phyloP scores from a whole-genome alignment of 1,140 invertebrate species.

The Heliconius eleuchia region DNA sequence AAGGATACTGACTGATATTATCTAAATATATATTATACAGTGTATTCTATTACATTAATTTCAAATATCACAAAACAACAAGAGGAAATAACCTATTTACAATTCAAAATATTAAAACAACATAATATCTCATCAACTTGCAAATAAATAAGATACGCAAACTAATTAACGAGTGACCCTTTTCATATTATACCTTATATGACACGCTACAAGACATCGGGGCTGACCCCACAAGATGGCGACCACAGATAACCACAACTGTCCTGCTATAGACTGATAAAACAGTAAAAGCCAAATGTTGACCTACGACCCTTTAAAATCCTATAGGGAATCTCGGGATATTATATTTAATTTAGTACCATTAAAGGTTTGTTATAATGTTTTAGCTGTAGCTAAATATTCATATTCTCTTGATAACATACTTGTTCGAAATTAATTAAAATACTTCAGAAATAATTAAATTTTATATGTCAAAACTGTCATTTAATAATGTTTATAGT shows the following conservation, averaged over 20 bases:
- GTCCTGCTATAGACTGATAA: constrained; percentile 71
- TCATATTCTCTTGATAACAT: too few relatives aligned
- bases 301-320: constrained; percentile 50
- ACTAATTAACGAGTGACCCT: constrained; percentile 55
- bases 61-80: too few relatives aligned
- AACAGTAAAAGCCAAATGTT: constrained; percentile 69
- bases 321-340: constrained; percentile 47
- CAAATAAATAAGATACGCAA: constrained; percentile 35
- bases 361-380: neutral
- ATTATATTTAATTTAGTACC: constrained; percentile 43
- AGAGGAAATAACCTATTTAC: too few relatives aligned
- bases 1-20: too few relatives aligned
- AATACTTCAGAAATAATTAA: neutral
- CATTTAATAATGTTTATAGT: too few relatives aligned
- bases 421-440: neutral
- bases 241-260: constrained; percentile 65
- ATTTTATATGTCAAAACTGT: too few relatives aligned
- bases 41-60: too few relatives aligned
- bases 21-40: too few relatives aligned
- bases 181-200: constrained; percentile 69
- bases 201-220: constrained; percentile 52
- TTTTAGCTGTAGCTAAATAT: neutral
- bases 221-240: constrained; percentile 63
- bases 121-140: constrained; percentile 10
- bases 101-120: too few relatives aligned